These are phyloP conservation scores for Phocides pigmalion DNA, from an alignment of 1,140 invertebrate species.

Conservation along the genomic window DNA sequence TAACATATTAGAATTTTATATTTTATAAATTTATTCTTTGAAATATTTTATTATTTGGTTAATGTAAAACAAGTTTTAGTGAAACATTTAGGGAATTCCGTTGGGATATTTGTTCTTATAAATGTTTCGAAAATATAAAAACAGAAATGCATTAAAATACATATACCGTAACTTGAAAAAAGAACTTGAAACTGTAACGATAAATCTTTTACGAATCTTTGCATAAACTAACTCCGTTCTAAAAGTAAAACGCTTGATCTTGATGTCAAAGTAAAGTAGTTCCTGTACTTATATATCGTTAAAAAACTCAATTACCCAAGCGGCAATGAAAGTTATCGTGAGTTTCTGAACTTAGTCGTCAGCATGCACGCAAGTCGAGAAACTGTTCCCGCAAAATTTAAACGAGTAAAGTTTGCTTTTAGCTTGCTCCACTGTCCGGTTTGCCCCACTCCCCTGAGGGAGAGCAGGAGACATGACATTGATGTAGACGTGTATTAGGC, in stretches of 20 bases:
- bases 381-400: conserved; percentile 75
- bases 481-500: conserved; percentile 63
- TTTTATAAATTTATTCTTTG: too few species aligned
- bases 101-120: too few species aligned
- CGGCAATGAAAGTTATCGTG: conserved; percentile 62
- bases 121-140: too few species aligned
- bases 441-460: conserved; percentile 28
- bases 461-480: conserved; percentile 47
- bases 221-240: too few species aligned
- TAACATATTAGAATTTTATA: background rate
- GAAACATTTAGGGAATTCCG: too few species aligned
- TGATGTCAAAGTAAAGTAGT: background rate
- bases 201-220: too few species aligned
- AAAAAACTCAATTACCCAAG: conserved; percentile 62
- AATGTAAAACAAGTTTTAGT: too few species aligned
- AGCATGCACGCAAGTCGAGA: conserved; percentile 61
- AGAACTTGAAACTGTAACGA: too few species aligned
- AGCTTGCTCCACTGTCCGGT: conserved; percentile 64
- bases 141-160: too few species aligned
- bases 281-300: conserved; percentile 1
- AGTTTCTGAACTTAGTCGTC: conserved; percentile 56
- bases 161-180: too few species aligned
- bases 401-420: conserved; percentile 79
- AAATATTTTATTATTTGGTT: too few species aligned
- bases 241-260: background rate